Evolutionary conservation across 2,888 invertebrate genomes (phyloP).

Genomic region (Ectemnius continuus): DNA sequence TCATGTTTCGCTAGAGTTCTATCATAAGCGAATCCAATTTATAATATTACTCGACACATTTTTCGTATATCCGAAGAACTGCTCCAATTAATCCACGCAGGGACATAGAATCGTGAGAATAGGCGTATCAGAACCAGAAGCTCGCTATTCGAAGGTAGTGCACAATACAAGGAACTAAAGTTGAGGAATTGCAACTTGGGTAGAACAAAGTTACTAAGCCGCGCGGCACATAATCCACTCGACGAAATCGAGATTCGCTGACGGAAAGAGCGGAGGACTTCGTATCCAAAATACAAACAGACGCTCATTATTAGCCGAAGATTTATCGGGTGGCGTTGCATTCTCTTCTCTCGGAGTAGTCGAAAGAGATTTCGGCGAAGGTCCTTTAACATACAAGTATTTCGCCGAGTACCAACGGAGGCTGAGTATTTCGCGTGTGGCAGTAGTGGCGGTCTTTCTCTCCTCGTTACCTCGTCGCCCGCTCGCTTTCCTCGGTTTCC

Average conservation of each 20-base stretch:
- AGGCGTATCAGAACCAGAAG: too few relatives aligned
- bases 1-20: too few relatives aligned
- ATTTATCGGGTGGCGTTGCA: background rate
- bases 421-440: too few relatives aligned
- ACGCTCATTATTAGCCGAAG: constrained; percentile 5
- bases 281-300: constrained; percentile 1
- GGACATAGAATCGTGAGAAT: too few relatives aligned
- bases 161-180: too few relatives aligned
- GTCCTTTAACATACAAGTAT: constrained; percentile 63
- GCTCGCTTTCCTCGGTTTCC: constrained; percentile 68
- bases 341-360: constrained; percentile 7
- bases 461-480: constrained; percentile 34
- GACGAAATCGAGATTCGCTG: background rate
- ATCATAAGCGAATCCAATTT: too few relatives aligned
- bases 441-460: constrained; percentile 43
- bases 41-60: too few relatives aligned
- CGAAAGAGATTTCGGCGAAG: constrained; percentile 54
- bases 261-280: background rate
- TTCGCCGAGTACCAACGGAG: constrained; percentile 25
- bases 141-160: too few relatives aligned
- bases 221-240: background rate
- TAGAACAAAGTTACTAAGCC: constrained; percentile 2
- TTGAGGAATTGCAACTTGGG: too few relatives aligned
- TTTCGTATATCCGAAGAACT: too few relatives aligned
- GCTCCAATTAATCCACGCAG: too few relatives aligned